Evolutionary conservation across 1,140 invertebrate genomes (phyloP).

Genomic region (Dinothrombium tinctorium): DNA sequence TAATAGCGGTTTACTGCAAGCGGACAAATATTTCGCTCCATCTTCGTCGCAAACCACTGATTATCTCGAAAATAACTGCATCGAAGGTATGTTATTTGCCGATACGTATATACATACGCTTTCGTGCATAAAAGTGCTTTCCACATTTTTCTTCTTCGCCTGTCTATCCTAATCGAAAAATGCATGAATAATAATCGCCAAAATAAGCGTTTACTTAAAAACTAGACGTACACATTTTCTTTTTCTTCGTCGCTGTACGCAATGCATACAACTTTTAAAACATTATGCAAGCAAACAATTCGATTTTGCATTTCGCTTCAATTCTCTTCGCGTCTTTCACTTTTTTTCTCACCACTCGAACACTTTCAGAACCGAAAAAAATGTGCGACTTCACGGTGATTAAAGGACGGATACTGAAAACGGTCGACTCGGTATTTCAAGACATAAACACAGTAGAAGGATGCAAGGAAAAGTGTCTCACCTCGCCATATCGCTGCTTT

Average conservation of each 20-base stretch:
- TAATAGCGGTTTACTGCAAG: background rate
- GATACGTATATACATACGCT: no score
- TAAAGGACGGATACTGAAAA: slow-evolving; percentile 62
- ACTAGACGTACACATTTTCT: no score
- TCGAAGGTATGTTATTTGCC: slow-evolving; percentile 22
- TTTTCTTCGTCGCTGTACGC: no score
- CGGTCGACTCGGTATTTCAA: slow-evolving; percentile 66
- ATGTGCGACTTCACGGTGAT: slow-evolving; percentile 76
- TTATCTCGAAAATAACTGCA: slow-evolving; percentile 28
- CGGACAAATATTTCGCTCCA: slow-evolving; percentile 6
- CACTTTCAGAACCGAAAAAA: slow-evolving; percentile 16
- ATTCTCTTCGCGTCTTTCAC: background rate
- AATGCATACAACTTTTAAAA: no score
- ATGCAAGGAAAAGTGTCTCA: slow-evolving; percentile 55
- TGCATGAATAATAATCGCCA: no score
- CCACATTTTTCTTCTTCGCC: no score
- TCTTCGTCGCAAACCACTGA: slow-evolving; percentile 14
- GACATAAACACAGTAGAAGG: slow-evolving; percentile 61
- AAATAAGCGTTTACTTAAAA: no score
- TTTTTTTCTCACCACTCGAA: slow-evolving; percentile 12
- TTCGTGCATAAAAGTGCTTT: no score
- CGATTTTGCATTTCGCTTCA: background rate
- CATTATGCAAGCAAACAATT: background rate
- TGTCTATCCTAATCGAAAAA: no score
- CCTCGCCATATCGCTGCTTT: slow-evolving; percentile 58